phyloP scores from a whole-genome alignment of 2,797 vertebrate genomes.

The Darevskia mixta region DNA sequence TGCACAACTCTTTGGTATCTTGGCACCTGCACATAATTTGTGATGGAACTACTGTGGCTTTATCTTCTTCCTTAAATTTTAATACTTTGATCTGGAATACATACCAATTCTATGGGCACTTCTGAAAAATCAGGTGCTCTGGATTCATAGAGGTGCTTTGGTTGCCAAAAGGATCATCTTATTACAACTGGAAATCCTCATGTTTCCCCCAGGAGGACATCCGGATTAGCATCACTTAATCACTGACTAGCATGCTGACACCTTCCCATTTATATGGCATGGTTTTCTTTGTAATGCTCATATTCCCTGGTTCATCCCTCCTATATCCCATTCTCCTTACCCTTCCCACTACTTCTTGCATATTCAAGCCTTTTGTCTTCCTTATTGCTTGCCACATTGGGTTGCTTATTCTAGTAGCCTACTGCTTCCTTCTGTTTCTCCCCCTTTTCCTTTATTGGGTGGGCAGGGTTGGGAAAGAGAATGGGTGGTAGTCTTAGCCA shows the following conservation, averaged over 20 bases:
- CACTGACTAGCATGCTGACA: no score
- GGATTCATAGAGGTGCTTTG: neutral
- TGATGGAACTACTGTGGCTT: neutral
- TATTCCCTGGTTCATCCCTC: neutral
- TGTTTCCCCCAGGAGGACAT: neutral
- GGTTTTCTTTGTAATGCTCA: neutral
- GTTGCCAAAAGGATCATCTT: neutral
- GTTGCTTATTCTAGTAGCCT: neutral
- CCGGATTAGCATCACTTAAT: neutral
- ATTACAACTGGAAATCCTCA: neutral
- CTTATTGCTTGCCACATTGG: neutral
- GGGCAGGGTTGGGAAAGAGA: neutral
- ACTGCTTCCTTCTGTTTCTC: neutral
- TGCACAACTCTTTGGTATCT: neutral
- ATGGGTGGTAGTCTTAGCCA: neutral
- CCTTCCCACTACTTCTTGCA: neutral
- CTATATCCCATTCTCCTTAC: neutral
- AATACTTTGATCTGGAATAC: neutral
- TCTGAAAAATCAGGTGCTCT: neutral
- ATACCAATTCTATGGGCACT: neutral
- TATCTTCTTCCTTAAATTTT: neutral
- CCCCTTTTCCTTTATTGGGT: neutral
- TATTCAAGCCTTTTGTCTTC: neutral
- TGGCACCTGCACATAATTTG: neutral
- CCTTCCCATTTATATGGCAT: neutral